Percentiles rank a stretch among this genome's conserved stretches.
These are phyloP conservation scores for Eidolon dupreanum DNA, from an alignment of 2,797 vertebrate genomes.

Conservation along the genomic window DNA sequence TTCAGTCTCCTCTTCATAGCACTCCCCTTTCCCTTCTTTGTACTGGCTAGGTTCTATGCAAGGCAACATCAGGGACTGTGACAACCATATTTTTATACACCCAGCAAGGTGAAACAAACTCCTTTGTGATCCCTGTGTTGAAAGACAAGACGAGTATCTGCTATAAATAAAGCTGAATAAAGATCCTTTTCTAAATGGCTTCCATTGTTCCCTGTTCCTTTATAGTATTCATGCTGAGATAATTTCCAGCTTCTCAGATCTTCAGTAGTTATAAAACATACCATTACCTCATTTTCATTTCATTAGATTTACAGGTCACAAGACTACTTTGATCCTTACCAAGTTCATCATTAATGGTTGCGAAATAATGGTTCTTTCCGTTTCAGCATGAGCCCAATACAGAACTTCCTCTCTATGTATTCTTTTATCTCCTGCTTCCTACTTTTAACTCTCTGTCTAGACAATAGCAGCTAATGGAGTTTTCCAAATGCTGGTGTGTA, in stretches of 20 bases:
- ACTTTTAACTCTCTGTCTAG: constrained; percentile 64
- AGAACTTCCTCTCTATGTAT: constrained; percentile 47
- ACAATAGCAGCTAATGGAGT: constrained; percentile 54
- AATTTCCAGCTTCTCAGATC: constrained; percentile 70
- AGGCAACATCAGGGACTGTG: constrained; percentile 38
- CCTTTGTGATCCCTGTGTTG: constrained; percentile 52
- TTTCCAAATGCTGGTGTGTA: background rate
- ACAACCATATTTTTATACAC: constrained; percentile 26
- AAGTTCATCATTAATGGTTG: constrained; percentile 74
- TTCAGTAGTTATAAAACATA: constrained; percentile 73
- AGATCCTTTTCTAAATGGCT: constrained; percentile 63
- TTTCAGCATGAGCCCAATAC: constrained; percentile 28
- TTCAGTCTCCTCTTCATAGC: background rate
- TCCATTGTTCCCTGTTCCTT: constrained; percentile 69
- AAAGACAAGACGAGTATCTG: constrained; percentile 66
- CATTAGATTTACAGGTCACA: constrained; percentile 70
- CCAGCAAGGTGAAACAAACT: constrained; percentile 56
- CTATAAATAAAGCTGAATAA: constrained; percentile 76
- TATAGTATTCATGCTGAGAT: constrained; percentile 66
- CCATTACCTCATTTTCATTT: constrained; percentile 78
- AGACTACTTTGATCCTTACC: constrained; percentile 69
- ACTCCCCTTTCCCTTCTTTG: background rate
- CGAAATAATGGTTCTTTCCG: constrained; percentile 54
- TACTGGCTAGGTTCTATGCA: background rate
- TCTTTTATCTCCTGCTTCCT: constrained; percentile 64